Conservation (phyloP, 2,888 invertebrate species). For the Andrena praecox region DNA sequence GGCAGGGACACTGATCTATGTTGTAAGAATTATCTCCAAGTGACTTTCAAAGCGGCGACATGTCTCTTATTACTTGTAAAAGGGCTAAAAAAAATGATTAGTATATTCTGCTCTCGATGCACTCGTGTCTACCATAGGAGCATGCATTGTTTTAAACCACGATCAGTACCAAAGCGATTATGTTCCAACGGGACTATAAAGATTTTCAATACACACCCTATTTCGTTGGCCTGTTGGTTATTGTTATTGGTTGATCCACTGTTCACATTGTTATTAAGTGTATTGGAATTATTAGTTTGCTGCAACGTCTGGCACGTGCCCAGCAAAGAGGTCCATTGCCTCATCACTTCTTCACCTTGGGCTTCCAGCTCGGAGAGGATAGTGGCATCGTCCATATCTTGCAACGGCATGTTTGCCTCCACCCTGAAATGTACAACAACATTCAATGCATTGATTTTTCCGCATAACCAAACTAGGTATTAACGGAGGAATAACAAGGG, state of each 20-base stretch:
- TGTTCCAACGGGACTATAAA: constrained; percentile 24
- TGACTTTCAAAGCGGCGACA: background rate
- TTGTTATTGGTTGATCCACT: constrained; percentile 77
- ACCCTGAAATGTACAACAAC: constrained; percentile 70
- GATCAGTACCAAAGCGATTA: constrained; percentile 26
- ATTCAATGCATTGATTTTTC: background rate
- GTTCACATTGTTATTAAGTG: constrained; percentile 80
- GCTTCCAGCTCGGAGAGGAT: constrained; percentile 85
- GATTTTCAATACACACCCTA: constrained; percentile 80
- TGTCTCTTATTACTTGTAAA: background rate
- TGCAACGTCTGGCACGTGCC: constrained; percentile 82
- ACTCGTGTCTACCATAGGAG: constrained; percentile 4
- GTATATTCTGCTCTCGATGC: constrained; percentile 11
- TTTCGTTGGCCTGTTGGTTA: constrained; percentile 77
- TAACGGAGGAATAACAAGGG: no score
- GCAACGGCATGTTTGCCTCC: constrained; percentile 83
- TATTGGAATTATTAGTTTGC: constrained; percentile 76
- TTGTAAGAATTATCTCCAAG: constrained; percentile 8
- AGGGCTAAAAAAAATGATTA: background rate
- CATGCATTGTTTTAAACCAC: constrained; percentile 38
- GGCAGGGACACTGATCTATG: constrained; percentile 15
- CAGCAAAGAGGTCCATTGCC: constrained; percentile 87
- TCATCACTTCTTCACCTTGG: constrained; percentile 86
- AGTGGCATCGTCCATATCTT: constrained; percentile 86
- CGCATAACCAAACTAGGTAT: background rate